Evolutionary conservation across 30 jellyfish, hydroid and myxozoan genomes (phyloP), one percentile per base, ranked within the genome.

Genomic region (Hydra vulgaris): DNA sequence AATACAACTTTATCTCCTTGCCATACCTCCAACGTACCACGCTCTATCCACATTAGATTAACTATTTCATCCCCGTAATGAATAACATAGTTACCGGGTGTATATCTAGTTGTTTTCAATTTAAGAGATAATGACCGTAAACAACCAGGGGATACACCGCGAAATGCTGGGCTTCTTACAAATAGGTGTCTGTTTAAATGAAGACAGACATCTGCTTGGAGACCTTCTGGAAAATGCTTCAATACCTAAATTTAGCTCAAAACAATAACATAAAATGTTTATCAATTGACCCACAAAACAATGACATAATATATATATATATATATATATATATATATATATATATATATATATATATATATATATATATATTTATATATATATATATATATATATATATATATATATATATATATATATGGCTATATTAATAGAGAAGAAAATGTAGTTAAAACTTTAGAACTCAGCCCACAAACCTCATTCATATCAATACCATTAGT

Each of bases 401-500:
- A n/a, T n/a, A n/a, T n/a, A n/a, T n/a, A n/a, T n/a, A n/a, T n/a
- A n/a, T n/a, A n/a, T n/a, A n/a, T 40, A 40, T 3, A 12, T 12
- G 12, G 12, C 5, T 3, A 40, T 12, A 3, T 3, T 40, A 3
- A 40, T 3, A 40, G 61, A 5, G 61, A 12, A 40, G 12, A 40
- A 40, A 40, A 40, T 5, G 12, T n/a, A n/a, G n/a, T n/a, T n/a
- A 5, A 40, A 40, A 40, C 12, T 3, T 40, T 3, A 19, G 12
- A 56, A 79, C 0, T n/a, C n/a, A n/a, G n/a, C n/a, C n/a, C n/a
- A n/a, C n/a, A n/a, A 25, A 92, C 98, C 96, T 92, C 96, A 66
- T 84, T 87, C 98, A 92, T 92, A 75, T 92, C 98, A 25, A 92
- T 92, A 1, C 98, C 98, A 82, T 92, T 92, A 0, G 98, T 92